Base-by-base conservation (phyloP, 2,797 vertebrate species). In the Gallinago stenura region DNA sequence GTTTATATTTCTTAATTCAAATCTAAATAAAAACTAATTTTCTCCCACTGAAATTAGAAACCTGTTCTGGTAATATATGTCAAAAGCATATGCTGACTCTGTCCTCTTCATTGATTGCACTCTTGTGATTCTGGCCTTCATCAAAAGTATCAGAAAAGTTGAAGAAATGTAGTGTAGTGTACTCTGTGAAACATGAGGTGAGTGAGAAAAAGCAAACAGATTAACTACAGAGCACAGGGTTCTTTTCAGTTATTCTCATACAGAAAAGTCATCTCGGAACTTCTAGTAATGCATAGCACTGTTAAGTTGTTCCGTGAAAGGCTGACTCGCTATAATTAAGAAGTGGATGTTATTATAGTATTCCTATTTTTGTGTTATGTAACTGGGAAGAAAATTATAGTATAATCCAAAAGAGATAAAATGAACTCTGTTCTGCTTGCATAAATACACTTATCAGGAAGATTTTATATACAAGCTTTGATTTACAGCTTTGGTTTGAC, bases 161-260 rank as follows among this genome's bases (percentile, higher is more conserved):
- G 37, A 82, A 31, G 37, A 82, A 31, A 3, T 22, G 5, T 35
- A 24, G 31, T 6, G 9, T 26, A 15, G 9, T 10, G 5, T 35
- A 54, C 3, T 46, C n/a, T 43, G 21, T 30, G 14, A 82, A 82
- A 60, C 9, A n/a, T 8, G 6, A 84, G 5, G 2, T n/a, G 9
- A 33, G 4, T 22, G 9, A 43, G 31, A 75, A 83, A 93, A 79
- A 26, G 2, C 37, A 50, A 66, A 48, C 0, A 1, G 46, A 22
- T 46, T 80, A 13, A 43, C 13, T 8, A 25, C 13, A 51, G 2
- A 3, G 2, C 48, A 54, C 3, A 0, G 21, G 51, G 0, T 2
- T 26, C 43, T 51, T 57, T 77, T 14, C 14, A 30, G 9, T 46
- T 80, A 25, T 35, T 69, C 20, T 78, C n/a, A 64, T 57, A 37